These are phyloP conservation scores for Panagrolaimus sp. DNA, from an alignment of 1,140 invertebrate species.

Conservation along the genomic window DNA sequence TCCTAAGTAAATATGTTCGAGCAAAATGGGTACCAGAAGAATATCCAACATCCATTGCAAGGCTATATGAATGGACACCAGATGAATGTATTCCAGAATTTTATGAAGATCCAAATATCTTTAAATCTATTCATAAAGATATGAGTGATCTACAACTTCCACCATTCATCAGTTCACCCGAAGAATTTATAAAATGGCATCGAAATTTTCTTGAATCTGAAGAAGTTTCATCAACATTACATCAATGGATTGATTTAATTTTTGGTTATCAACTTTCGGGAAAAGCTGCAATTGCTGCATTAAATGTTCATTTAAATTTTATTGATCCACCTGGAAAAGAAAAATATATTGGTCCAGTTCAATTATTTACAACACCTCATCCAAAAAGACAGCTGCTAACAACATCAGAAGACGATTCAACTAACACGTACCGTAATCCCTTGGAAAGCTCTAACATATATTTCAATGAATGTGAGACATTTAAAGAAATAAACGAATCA, in stretches of 20 bases:
- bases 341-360: conserved; percentile 75
- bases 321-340: conserved; percentile 76
- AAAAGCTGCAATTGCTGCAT: conserved; percentile 78
- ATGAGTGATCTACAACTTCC: conserved; percentile 80
- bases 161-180: conserved; percentile 74
- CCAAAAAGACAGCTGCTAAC: conserved; percentile 57
- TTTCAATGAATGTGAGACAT: not conserved
- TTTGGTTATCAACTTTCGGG: conserved; percentile 91
- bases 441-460: no score
- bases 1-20: conserved; percentile 83
- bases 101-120: conserved; percentile 80
- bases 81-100: conserved; percentile 97
- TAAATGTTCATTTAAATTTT: conserved; percentile 87
- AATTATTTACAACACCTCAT: conserved; percentile 71
- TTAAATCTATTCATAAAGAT: conserved; percentile 59
- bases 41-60: conserved; percentile 82
- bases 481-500: not conserved
- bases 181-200: conserved; percentile 85
- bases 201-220: conserved; percentile 79
- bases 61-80: conserved; percentile 77
- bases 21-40: conserved; percentile 86
- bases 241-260: conserved; percentile 95
- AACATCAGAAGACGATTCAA: not conserved
- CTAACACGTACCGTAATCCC: not conserved
- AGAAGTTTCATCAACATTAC: conserved; percentile 79